These are phyloP conservation scores for Yoshiicerus persimilis DNA, from an alignment of 1,140 invertebrate genomes.

Conservation along the genomic window DNA sequence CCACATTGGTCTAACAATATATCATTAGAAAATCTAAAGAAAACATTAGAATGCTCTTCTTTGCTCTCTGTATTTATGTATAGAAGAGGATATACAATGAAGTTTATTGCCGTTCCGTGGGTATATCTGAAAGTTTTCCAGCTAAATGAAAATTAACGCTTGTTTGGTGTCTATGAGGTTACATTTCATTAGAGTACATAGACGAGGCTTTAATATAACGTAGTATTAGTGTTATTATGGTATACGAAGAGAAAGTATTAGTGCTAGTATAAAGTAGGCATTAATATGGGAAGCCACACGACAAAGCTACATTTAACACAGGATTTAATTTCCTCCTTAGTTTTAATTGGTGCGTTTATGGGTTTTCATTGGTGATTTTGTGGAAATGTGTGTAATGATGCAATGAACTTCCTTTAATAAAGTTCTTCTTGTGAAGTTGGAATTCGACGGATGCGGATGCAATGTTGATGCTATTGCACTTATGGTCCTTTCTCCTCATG, in stretches of 20 bases:
- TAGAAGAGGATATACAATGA: no score
- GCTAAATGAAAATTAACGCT: background rate
- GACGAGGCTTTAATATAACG: no score
- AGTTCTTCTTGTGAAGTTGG: background rate
- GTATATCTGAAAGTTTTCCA: background rate
- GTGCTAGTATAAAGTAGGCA: background rate
- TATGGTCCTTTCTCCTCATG: background rate
- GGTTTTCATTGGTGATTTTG: conserved; percentile 12
- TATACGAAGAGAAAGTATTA: background rate
- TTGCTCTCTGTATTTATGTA: no score
- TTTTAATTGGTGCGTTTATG: conserved; percentile 1
- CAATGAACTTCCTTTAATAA: background rate
- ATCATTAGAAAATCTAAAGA: no score
- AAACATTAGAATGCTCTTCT: no score
- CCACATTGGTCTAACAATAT: no score
- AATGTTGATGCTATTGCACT: background rate
- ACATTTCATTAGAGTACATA: background rate
- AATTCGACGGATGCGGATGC: background rate
- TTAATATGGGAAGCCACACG: background rate
- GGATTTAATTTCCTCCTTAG: conserved; percentile 13
- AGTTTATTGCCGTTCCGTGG: no score
- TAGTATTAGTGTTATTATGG: background rate
- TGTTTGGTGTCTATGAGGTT: background rate
- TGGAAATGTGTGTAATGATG: conserved; percentile 19
- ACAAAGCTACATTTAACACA: conserved; percentile 17